Evolutionary conservation across 2,113 vertebrate genomes (phyloP).

Genomic region (Nannospalax galili): DNA sequence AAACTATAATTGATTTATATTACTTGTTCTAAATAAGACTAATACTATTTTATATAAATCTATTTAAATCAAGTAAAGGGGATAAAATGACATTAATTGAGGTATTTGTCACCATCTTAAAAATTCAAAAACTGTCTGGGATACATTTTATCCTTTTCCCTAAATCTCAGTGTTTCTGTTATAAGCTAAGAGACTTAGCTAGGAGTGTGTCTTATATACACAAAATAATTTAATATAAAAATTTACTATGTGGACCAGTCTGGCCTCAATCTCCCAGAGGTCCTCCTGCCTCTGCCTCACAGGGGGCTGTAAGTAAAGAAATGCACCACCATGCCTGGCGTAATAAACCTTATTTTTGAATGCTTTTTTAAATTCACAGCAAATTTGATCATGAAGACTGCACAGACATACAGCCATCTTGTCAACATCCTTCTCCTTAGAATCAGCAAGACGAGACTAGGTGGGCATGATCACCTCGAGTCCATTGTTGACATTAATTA

Average conservation of each 20-base stretch:
- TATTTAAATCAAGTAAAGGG: not conserved
- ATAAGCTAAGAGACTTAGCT: not conserved
- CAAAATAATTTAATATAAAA: not conserved
- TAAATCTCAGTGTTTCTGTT: not conserved
- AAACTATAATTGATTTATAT: not conserved
- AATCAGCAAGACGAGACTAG: not conserved
- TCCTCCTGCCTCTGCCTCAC: too few relatives aligned
- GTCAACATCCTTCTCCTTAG: not conserved
- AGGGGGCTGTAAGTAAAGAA: too few relatives aligned
- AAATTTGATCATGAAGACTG: not conserved
- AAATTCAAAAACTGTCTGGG: not conserved
- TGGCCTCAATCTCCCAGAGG: too few relatives aligned
- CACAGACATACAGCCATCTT: not conserved
- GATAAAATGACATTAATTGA: constrained; percentile 24
- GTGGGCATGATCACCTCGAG: not conserved
- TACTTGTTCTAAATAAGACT: not conserved
- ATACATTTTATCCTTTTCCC: too few relatives aligned
- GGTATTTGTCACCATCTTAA: not conserved
- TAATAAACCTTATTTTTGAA: not conserved
- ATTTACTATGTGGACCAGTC: too few relatives aligned
- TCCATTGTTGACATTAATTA: not conserved
- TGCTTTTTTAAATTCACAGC: not conserved
- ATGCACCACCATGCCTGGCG: too few relatives aligned
- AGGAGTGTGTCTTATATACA: not conserved
- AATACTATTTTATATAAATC: not conserved